phyloP scores from a whole-genome alignment of 2,113 vertebrate species.

The Herpetotheres cachinnans region DNA sequence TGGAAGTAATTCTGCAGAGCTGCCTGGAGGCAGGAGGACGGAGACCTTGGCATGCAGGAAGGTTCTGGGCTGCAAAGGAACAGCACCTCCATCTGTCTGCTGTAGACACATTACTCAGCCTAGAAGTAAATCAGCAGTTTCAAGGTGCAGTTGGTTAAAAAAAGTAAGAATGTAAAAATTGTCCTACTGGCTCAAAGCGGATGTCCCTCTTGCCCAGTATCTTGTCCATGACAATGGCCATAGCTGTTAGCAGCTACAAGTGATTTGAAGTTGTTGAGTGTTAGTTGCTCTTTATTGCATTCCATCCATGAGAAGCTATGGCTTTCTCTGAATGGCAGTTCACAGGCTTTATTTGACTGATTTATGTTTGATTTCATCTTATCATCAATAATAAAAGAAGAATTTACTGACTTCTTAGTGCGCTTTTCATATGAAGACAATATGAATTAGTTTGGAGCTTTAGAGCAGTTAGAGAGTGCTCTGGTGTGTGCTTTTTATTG shows the following conservation, averaged over 20 bases:
- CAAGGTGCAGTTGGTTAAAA: slow-evolving; percentile 53
- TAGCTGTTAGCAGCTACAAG: background rate
- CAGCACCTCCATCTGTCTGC: slow-evolving; percentile 43
- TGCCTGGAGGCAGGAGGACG: slow-evolving; percentile 18
- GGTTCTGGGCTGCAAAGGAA: slow-evolving; percentile 21
- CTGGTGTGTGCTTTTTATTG: background rate
- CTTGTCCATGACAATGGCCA: background rate
- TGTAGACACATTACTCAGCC: slow-evolving; percentile 45
- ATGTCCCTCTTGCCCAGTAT: background rate
- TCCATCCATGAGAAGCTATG: background rate
- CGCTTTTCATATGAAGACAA: background rate
- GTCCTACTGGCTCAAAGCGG: background rate
- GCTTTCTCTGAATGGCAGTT: background rate
- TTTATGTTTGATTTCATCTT: background rate
- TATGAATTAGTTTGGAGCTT: background rate
- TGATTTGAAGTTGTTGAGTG: background rate
- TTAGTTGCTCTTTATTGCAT: background rate
- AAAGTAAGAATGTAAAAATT: background rate
- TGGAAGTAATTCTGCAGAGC: background rate
- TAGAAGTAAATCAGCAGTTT: background rate
- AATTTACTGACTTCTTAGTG: background rate
- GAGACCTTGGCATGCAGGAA: slow-evolving; percentile 28
- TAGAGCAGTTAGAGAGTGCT: background rate
- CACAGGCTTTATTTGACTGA: background rate
- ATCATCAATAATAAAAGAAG: background rate